These are phyloP conservation scores for Mus caroli DNA, from an alignment of 2,797 vertebrate species.

Conservation along the genomic window DNA sequence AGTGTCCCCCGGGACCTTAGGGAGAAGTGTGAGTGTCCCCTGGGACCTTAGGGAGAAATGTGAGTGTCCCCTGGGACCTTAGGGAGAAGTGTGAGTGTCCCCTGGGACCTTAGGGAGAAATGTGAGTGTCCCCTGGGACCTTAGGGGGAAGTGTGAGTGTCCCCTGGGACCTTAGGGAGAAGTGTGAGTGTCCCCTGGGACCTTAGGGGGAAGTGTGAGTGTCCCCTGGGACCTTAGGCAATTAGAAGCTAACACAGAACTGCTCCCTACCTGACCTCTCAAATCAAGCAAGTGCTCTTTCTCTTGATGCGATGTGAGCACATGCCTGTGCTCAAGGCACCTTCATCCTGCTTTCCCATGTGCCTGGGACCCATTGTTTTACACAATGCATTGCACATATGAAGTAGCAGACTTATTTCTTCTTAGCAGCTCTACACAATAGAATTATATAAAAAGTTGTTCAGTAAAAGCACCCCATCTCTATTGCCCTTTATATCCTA, in stretches of 20 bases:
- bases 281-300: neutral
- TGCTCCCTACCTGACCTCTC: neutral
- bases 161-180: no score
- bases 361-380: neutral
- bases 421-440: neutral
- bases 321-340: neutral
- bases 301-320: neutral
- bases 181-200: no score
- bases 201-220: no score
- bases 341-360: neutral
- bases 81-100: no score
- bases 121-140: no score
- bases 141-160: no score
- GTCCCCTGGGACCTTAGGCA: neutral
- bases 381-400: neutral
- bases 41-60: no score
- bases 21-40: no score
- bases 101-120: neutral
- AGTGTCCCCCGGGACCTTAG: no score
- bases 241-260: neutral
- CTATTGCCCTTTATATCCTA: neutral
- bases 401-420: slow-evolving; percentile 2
- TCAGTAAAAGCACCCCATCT: neutral
- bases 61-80: no score
- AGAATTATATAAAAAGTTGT: neutral